Base-by-base conservation (phyloP, 2,113 vertebrate genomes). In the Melanocharis versteri region DNA sequence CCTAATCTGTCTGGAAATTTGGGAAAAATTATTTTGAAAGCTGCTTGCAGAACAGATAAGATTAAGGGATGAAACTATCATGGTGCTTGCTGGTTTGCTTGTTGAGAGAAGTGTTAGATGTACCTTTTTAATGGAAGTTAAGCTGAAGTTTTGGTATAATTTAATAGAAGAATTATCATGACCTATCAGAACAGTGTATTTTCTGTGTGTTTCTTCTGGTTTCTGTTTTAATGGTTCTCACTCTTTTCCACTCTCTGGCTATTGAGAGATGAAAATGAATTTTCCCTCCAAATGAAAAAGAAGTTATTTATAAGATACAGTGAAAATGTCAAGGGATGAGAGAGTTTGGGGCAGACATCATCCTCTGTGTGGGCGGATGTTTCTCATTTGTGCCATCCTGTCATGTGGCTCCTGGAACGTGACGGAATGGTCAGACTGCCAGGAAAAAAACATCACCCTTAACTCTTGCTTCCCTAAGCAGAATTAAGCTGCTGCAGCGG, bases 301-400 rank as follows among this genome's bases (percentile, higher is more conserved):
- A 60, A 92, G 64, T 66, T 95, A 93, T 77, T 91, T 89, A 40
- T 88, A 93, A 73, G 37, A 81, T 16, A 20, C 9, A 90, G 76
- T n/a, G 68, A 93, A 94, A 94, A 97, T 87, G 85, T 88, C 88
- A 96, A 70, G 64, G 68, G 64, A 93, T 5, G 8, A 88, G 64
- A 79, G 86, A 1, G 4, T 77, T 83, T 61, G 66, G 51, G 65
- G 44, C 71, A 95, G 78, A 96, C 78, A 90, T 92, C 82, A 77
- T 88, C 35, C 45, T 69, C 75, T 68, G 72, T 3, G 68, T 95
- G 79, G 93, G 90, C 0, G n/a, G 75, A 81, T 90, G 69, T 90
- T 93, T 95, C 92, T 86, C 22, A 3, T 87, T 94, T 92, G 60
- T 96, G 87, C 94, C 92, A 95, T 92, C 88, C 73, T 81, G 90